Conservation (phyloP, 2,113 vertebrate species). For the Progne subis region DNA sequence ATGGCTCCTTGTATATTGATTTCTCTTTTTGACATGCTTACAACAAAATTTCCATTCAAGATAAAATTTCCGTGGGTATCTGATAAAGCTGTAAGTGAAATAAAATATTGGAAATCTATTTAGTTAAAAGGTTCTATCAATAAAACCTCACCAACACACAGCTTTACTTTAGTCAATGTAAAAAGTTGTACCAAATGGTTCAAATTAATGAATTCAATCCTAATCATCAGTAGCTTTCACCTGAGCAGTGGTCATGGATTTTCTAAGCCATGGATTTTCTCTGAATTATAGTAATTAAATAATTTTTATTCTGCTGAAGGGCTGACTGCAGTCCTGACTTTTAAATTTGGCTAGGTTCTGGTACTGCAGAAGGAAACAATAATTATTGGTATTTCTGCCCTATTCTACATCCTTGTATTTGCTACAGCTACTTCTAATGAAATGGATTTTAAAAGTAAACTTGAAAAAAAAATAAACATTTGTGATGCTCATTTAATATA, state of each 20-base stretch:
- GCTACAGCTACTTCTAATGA: not conserved
- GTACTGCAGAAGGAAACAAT: not conserved
- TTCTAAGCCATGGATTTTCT: not conserved
- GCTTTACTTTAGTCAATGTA: not conserved
- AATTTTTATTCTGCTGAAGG: not conserved
- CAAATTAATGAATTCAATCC: not conserved
- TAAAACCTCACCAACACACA: not conserved
- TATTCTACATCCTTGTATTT: not conserved
- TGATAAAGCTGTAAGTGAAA: slow-evolving; percentile 84
- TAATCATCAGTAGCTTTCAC: not conserved
- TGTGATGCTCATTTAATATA: not conserved
- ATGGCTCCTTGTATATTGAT: slow-evolving; percentile 85
- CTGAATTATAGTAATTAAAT: not conserved
- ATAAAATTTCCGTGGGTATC: slow-evolving; percentile 89
- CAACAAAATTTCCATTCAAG: slow-evolving; percentile 96
- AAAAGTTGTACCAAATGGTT: not conserved
- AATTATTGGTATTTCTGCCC: not conserved
- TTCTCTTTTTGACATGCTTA: slow-evolving; percentile 95
- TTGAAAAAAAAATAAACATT: not conserved
- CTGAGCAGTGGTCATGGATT: not conserved
- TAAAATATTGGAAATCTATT: slow-evolving; percentile 28
- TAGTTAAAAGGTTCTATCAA: not conserved
- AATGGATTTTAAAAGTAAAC: not conserved
- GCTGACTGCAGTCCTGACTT: not conserved
- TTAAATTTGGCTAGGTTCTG: not conserved